A percentile compares a stretch with the other conserved stretches of the same genome.
Evolutionary conservation across 92 coral and sea anemone genomes (phyloP).

Genomic region (Micromussa lordhowensis): DNA sequence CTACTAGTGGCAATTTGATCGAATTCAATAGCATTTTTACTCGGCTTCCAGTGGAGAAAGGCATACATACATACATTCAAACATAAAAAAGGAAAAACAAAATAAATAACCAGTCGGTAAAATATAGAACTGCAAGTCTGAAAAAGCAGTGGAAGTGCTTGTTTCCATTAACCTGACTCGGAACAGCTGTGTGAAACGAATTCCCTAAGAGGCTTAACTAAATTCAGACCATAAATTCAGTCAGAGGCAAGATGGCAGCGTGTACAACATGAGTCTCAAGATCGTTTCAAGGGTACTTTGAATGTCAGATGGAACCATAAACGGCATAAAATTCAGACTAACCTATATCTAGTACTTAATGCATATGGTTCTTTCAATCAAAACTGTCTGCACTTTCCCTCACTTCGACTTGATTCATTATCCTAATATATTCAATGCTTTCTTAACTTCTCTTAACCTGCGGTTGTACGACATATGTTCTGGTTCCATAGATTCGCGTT

Average conservation of each 20-base stretch:
- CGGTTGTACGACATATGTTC: too few relatives aligned
- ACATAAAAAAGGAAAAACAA: too few relatives aligned
- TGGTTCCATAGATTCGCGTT: too few relatives aligned
- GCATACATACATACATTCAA: neutral
- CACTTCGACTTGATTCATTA: too few relatives aligned
- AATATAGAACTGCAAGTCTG: neutral
- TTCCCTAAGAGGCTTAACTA: neutral
- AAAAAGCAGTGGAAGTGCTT: neutral
- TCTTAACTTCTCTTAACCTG: neutral
- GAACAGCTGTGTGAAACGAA: neutral
- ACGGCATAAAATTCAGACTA: neutral
- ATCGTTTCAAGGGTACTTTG: neutral
- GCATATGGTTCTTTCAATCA: neutral
- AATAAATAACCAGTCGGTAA: neutral
- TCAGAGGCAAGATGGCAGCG: neutral
- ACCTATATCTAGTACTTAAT: neutral
- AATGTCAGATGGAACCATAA: neutral
- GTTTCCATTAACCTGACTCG: neutral
- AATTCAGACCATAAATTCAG: neutral
- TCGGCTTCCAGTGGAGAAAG: neutral
- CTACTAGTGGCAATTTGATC: neutral
- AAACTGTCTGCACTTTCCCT: too few relatives aligned
- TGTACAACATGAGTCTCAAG: neutral
- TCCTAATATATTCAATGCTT: too few relatives aligned
- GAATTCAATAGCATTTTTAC: neutral